Evolutionary conservation across 2,113 vertebrate species (phyloP).

Genomic region (Isurus oxyrinchus): DNA sequence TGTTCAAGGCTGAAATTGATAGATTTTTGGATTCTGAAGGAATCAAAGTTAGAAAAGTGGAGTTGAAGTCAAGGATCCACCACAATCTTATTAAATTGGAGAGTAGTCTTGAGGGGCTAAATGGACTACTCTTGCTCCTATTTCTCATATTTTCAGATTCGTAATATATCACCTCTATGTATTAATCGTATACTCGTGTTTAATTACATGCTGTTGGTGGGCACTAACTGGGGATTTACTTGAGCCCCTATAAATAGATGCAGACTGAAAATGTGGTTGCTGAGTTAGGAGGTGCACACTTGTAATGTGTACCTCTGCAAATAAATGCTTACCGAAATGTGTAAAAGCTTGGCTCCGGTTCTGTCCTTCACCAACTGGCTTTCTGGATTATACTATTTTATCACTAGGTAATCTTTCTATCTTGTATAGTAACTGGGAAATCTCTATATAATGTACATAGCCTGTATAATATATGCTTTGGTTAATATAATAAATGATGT

Average conservation of each 20-base stretch:
- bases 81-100: no score
- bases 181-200: background rate
- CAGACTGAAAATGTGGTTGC: background rate
- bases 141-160: no score
- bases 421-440: background rate
- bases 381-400: background rate
- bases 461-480: background rate
- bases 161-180: no score
- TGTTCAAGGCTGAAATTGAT: no score
- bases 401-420: background rate
- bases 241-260: background rate
- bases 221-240: background rate
- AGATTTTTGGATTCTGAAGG: no score
- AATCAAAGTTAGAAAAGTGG: no score
- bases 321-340: background rate
- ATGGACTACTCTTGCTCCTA: no score
- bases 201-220: background rate
- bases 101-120: no score
- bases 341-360: background rate
- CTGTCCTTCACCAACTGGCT: background rate
- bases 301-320: background rate
- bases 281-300: background rate
- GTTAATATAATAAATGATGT: background rate
- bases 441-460: background rate
- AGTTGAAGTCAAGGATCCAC: no score